A percentile compares a stretch with the other conserved stretches of the same genome.
These are phyloP conservation scores for Danio rerio DNA, from an alignment of 2,113 vertebrate species.

Conservation along the genomic window DNA sequence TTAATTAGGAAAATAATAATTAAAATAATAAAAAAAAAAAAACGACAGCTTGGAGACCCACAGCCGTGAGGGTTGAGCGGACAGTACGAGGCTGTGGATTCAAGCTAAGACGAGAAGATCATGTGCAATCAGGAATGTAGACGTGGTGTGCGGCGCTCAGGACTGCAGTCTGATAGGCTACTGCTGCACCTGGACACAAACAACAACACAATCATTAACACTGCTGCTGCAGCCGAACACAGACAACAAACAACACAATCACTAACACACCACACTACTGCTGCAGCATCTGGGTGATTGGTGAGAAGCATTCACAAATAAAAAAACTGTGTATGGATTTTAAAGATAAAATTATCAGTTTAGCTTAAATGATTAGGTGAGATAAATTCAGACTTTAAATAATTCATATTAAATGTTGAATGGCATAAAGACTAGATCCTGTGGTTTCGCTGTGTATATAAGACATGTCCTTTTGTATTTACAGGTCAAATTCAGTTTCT, in stretches of 20 bases:
- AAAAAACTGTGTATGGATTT: no score
- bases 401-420: not conserved
- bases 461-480: not conserved
- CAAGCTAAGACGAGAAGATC: constrained; percentile 67
- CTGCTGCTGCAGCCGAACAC: not conserved
- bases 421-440: not conserved
- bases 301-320: not conserved
- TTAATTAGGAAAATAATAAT: constrained; percentile 76
- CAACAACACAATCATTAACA: not conserved
- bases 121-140: constrained; percentile 80
- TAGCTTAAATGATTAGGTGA: not conserved
- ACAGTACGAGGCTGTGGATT: constrained; percentile 72
- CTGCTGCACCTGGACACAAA: constrained; percentile 65
- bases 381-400: not conserved
- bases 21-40: constrained; percentile 63
- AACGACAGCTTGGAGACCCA: constrained; percentile 77
- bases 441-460: not conserved
- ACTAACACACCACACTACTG: not conserved
- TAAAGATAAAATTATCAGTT: no score
- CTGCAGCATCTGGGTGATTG: not conserved
- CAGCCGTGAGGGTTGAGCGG: constrained; percentile 69
- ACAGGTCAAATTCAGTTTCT: not conserved
- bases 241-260: not conserved
- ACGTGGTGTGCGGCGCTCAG: constrained; percentile 64
- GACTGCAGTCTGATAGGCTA: constrained; percentile 65